A percentile compares a stretch with the other conserved stretches of the same genome.
phyloP scores from a whole-genome alignment of 2,797 vertebrate genomes.

The Danio jaintianensis region DNA sequence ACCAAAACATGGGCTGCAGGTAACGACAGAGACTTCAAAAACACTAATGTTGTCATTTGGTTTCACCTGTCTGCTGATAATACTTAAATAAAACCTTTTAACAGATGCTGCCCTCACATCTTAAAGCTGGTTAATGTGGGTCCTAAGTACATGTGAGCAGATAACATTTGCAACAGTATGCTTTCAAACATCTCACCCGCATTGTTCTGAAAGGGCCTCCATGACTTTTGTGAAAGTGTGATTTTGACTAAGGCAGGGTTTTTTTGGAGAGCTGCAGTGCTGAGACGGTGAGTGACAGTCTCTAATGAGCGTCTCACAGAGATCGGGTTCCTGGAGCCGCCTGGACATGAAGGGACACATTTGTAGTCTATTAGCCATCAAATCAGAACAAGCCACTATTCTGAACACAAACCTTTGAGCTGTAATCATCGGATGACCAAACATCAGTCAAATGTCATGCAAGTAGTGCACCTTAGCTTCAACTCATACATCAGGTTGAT shows the following conservation, averaged over 20 bases:
- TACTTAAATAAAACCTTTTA: not conserved
- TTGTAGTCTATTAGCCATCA: conserved; percentile 30
- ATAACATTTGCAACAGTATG: conserved; percentile 61
- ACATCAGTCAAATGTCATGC: not conserved
- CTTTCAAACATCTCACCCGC: conserved; percentile 65
- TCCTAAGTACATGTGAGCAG: conserved; percentile 58
- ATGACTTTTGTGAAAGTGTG: conserved; percentile 71
- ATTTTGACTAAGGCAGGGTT: conserved; percentile 76
- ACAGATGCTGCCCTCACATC: conserved; percentile 55
- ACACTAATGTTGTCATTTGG: conserved; percentile 7
- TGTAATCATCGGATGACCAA: conserved; percentile 2
- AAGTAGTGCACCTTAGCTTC: not conserved
- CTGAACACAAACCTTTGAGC: conserved; percentile 23
- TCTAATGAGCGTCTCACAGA: conserved; percentile 77
- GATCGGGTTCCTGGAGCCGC: conserved; percentile 73
- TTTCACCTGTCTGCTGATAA: conserved; percentile 9
- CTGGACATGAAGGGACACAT: conserved; percentile 53
- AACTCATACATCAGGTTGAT: not conserved
- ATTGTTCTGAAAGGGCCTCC: conserved; percentile 68
- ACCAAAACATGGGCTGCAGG: not conserved
- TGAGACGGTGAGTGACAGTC: conserved; percentile 73
- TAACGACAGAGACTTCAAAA: not conserved
- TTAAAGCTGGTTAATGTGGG: conserved; percentile 69
- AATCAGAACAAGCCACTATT: conserved; percentile 30
- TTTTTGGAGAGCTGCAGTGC: conserved; percentile 58